A percentile compares a stretch with the other conserved stretches of the same genome.
Evolutionary conservation across 1,140 invertebrate species (phyloP).

Genomic region (Lepidurus arcticus): DNA sequence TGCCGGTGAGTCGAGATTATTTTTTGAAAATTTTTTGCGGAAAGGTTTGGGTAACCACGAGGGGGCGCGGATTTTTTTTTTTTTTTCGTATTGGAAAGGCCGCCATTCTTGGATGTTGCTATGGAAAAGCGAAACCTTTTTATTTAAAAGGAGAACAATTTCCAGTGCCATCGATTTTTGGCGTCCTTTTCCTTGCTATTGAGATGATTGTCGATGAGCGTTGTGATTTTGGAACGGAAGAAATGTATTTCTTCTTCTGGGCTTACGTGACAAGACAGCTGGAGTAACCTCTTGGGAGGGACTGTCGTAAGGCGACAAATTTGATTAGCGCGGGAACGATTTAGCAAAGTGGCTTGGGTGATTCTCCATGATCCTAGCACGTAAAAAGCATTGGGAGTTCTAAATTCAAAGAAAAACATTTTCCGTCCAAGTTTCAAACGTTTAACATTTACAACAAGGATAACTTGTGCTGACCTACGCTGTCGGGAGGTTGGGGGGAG

Average conservation of each 20-base stretch:
- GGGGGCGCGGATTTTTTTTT: too few species aligned
- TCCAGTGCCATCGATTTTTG: background rate
- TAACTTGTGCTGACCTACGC: constrained; percentile 7
- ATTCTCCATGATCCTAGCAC: too few species aligned
- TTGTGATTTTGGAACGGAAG: background rate
- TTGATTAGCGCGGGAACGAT: background rate
- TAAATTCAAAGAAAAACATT: background rate
- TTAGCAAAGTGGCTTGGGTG: too few species aligned
- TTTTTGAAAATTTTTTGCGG: background rate
- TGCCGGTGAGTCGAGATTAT: constrained; percentile 63
- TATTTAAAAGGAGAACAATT: background rate
- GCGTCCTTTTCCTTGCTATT: background rate
- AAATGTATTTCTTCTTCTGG: background rate
- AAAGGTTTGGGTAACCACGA: too few species aligned
- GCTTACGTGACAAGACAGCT: background rate
- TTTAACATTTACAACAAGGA: background rate
- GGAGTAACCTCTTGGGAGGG: background rate
- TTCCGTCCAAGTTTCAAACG: background rate
- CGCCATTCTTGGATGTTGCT: too few species aligned
- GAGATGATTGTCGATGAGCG: background rate
- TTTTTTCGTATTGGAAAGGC: too few species aligned
- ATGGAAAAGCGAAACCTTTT: background rate
- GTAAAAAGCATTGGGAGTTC: too few species aligned
- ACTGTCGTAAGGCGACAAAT: background rate
- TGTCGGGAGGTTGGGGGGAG: background rate